These are phyloP conservation scores for Salvelinus fontinalis DNA, from an alignment of 2,113 vertebrate species.

Conservation along the genomic window DNA sequence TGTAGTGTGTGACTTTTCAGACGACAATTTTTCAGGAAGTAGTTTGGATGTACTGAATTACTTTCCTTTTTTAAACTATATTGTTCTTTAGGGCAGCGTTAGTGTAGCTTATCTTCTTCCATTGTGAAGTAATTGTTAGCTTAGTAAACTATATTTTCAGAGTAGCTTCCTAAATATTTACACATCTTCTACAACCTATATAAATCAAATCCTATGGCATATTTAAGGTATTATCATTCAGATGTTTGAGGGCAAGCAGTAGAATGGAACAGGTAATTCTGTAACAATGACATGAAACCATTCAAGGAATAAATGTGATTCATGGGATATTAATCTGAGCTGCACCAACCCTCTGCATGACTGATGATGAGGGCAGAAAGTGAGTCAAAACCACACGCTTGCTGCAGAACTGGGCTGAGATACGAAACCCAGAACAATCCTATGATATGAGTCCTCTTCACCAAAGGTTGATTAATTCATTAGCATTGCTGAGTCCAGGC, in stretches of 20 bases:
- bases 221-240: constrained; percentile 52
- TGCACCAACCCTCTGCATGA: constrained; percentile 46
- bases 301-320: constrained; percentile 60
- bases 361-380: constrained; percentile 63
- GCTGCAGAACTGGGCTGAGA: constrained; percentile 57
- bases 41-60: too few species aligned
- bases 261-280: constrained; percentile 51
- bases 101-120: too few species aligned
- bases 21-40: too few species aligned
- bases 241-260: constrained; percentile 37
- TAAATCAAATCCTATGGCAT: constrained; percentile 28
- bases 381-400: constrained; percentile 66
- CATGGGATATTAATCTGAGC: constrained; percentile 55
- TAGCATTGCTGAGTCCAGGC: neutral
- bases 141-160: too few species aligned
- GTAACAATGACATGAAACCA: constrained; percentile 62
- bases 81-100: too few species aligned
- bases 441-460: neutral
- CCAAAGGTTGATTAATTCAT: neutral
- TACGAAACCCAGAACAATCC: too few species aligned
- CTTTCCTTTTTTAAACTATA: too few species aligned
- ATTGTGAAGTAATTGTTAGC: too few species aligned
- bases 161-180: too few species aligned
- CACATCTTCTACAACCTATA: too few species aligned
- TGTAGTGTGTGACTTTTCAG: too few species aligned